These are phyloP conservation scores for Xestia c-nigrum DNA, from an alignment of 2,888 invertebrate genomes.

Conservation along the genomic window DNA sequence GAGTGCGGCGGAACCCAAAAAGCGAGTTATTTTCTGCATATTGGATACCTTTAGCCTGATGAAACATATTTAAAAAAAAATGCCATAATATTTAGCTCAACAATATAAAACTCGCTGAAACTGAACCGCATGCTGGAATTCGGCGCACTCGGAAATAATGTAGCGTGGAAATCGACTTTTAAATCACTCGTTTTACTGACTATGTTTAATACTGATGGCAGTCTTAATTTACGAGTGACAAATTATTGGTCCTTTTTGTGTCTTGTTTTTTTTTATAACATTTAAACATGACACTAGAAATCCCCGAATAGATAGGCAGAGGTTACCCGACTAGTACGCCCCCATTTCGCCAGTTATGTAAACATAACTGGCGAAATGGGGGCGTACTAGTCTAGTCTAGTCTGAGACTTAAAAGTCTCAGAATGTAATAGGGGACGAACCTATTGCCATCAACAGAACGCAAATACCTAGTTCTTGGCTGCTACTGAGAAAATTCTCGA, in stretches of 20 bases:
- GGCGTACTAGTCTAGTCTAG: no score
- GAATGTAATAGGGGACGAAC: no score
- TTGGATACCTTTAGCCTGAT: neutral
- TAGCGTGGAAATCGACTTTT: neutral
- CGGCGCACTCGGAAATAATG: neutral
- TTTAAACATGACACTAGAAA: no score
- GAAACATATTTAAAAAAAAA: neutral
- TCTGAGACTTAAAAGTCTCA: no score
- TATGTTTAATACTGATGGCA: neutral
- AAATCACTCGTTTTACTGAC: conserved; percentile 16
- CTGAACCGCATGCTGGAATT: conserved; percentile 8
- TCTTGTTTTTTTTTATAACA: no score
- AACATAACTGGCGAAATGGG: no score
- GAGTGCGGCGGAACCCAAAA: neutral
- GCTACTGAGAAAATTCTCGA: no score
- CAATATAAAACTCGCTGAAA: conserved; percentile 12
- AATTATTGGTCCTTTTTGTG: neutral
- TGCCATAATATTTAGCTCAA: neutral
- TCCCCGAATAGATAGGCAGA: no score
- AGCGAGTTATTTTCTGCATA: neutral
- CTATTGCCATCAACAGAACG: no score
- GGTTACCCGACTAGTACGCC: no score
- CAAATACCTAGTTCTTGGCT: no score
- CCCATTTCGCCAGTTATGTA: no score
- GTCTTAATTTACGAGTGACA: conserved; percentile 1